Base-by-base conservation (phyloP, 2,797 vertebrate species). In the Falco columbarius region DNA sequence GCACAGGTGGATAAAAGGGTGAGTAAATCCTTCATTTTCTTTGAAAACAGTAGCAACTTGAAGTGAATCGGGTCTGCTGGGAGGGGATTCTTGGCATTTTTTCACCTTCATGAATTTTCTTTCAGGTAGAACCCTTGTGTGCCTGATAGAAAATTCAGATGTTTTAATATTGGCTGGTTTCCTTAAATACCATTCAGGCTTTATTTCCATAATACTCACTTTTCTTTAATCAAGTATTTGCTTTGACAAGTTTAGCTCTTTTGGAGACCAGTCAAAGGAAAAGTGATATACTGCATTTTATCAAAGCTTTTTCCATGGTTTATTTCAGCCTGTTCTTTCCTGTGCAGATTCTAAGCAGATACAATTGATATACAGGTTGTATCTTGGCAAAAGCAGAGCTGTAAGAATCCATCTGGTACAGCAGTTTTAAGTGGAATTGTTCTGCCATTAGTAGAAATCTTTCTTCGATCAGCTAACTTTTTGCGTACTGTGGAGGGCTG, bases 181-280 rank as follows among this genome's bases (percentile, higher is more conserved):
- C 71, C 81, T 49, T 80, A 70, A 86, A 67, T 90, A 21, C 71
- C 29, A 4, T 83, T 76, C 34, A 61, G 59, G 85, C 94, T 95
- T 82, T 63, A 71, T 95, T 95, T 95, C 86, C 56, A 68, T 92
- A 67, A 36, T 67, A 44, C 36, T 94, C 18, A 61, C 12, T 94
- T 86, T 86, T 67, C 74, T 89, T 84, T 76, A 82, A 80, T 82
- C 62, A 66, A 16, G 14, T 76, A 32, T 89, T 93, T 89, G 21
- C 93, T 95, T 95, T 94, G 59, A 92, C 92, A 83, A 86, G 23
- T 76, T 23, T 66, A 74, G 71, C 67, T 85, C n/a, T 95, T 87
- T 85, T 94, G 95, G 81, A 93, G 15, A 68, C 44, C 36, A 58
- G 49, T 89, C 81, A 82, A 82, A 76, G 71, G 80, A 63, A 80